Evolutionary conservation across 2,888 invertebrate genomes (phyloP).

Genomic region (Lymantria monacha): DNA sequence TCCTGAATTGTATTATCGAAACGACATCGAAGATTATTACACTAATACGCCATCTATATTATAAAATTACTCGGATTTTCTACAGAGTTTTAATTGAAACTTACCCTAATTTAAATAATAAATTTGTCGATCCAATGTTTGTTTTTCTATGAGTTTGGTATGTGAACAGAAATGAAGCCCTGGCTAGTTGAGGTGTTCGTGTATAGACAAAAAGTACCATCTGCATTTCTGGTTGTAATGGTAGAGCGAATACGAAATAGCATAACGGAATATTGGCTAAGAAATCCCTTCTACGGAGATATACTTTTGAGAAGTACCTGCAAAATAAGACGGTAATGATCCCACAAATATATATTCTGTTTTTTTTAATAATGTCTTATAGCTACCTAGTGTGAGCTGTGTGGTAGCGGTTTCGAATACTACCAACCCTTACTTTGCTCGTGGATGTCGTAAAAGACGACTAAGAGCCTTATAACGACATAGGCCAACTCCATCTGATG

Average conservation of each 20-base stretch:
- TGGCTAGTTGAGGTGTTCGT: slow-evolving; percentile 64
- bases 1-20: no score
- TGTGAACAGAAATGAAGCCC: slow-evolving; percentile 71
- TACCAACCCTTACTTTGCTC: no score
- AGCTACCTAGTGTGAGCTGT: no score
- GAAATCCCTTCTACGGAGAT: slow-evolving; percentile 65
- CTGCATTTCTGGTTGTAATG: slow-evolving; percentile 39
- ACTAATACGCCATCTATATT: no score
- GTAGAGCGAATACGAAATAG: slow-evolving; percentile 57
- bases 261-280: slow-evolving; percentile 63
- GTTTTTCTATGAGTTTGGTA: slow-evolving; percentile 65
- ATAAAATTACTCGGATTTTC: no score
- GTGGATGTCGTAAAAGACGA: no score
- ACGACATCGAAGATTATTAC: no score
- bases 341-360: no score
- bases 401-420: no score
- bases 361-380: no score
- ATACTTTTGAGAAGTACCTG: slow-evolving; percentile 71
- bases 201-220: slow-evolving; percentile 58
- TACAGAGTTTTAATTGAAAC: slow-evolving; percentile 15
- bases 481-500: no score
- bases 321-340: slow-evolving; percentile 10
- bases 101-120: slow-evolving; percentile 72
- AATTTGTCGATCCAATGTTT: slow-evolving; percentile 65
- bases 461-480: no score